phyloP scores from a whole-genome alignment of 2,113 vertebrate species.

The Macheiramphus alcinus region DNA sequence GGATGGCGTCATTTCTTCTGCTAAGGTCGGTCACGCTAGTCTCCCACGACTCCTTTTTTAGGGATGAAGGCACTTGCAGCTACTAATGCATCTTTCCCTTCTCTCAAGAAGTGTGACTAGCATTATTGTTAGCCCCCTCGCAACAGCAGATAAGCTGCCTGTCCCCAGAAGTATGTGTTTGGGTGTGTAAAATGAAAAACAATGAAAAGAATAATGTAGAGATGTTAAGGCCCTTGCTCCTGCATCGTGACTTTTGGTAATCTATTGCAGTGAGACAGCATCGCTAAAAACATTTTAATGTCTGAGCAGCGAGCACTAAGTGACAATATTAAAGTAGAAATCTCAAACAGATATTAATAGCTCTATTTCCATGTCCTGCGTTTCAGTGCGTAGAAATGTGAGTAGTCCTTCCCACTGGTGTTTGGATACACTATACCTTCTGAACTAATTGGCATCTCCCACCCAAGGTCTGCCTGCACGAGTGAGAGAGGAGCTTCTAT shows the following conservation, averaged over 20 bases:
- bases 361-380: not conserved
- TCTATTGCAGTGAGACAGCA: not conserved
- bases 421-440: not conserved
- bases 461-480: not conserved
- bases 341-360: not conserved
- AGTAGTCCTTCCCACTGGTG: not conserved
- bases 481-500: too few relatives aligned
- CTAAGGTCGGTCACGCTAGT: not conserved
- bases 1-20: not conserved
- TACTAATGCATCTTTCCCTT: not conserved
- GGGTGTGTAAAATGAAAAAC: not conserved
- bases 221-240: not conserved
- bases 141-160: not conserved
- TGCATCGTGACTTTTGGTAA: not conserved
- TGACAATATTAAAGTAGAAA: not conserved
- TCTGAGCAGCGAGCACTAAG: not conserved
- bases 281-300: not conserved
- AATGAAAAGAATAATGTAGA: not conserved
- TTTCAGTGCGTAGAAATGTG: slow-evolving; percentile 1
- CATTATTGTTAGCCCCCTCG: not conserved
- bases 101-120: not conserved
- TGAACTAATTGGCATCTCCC: not conserved
- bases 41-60: not conserved
- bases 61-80: not conserved
- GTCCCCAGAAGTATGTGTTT: not conserved